Percentiles rank a stretch among this genome's conserved stretches.
Evolutionary conservation across 2,888 invertebrate species (phyloP).

Genomic region (Cheilosia pagana): DNA sequence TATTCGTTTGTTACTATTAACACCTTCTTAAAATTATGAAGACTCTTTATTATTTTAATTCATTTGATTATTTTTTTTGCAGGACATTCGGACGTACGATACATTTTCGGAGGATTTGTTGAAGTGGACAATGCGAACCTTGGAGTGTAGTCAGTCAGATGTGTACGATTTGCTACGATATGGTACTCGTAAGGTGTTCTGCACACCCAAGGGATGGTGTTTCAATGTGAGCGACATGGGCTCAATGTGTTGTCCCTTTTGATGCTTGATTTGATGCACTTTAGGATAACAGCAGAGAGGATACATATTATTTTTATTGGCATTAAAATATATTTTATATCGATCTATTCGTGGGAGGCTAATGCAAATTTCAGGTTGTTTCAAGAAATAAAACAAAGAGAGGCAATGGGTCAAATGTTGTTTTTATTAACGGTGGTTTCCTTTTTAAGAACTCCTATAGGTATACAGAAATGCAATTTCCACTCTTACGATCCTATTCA

Average conservation of each 20-base stretch:
- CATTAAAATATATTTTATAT: too few relatives aligned
- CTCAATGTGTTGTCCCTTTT: conserved; percentile 67
- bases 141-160: conserved; percentile 39
- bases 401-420: too few relatives aligned
- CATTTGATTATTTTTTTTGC: conserved; percentile 33
- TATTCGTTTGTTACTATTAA: neutral
- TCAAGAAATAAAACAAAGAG: too few relatives aligned
- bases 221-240: conserved; percentile 67
- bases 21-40: conserved; percentile 11
- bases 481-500: too few relatives aligned
- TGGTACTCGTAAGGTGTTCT: conserved; percentile 10
- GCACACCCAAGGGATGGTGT: conserved; percentile 61
- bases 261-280: neutral
- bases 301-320: neutral
- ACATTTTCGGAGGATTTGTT: conserved; percentile 71
- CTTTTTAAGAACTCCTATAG: too few relatives aligned
- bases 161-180: conserved; percentile 32
- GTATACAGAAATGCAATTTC: too few relatives aligned
- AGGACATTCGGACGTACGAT: conserved; percentile 62
- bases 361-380: too few relatives aligned
- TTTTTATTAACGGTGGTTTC: too few relatives aligned
- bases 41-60: conserved; percentile 40
- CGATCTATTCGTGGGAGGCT: too few relatives aligned
- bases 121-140: conserved; percentile 65
- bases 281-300: neutral